Conservation (phyloP, 2,888 invertebrate genomes). For the Amphiduros pacificus region DNA sequence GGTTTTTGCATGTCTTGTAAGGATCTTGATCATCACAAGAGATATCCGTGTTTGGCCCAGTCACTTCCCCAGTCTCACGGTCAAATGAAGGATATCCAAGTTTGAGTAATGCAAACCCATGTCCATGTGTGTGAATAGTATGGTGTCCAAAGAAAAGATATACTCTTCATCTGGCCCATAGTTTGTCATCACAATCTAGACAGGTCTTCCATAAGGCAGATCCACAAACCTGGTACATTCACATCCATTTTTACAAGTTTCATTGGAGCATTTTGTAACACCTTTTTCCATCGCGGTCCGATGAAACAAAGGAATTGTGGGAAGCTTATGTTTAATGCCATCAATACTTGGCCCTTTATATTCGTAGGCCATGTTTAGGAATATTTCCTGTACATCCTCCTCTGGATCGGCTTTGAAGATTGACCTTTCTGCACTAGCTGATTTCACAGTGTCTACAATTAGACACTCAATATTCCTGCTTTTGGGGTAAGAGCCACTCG, state of each 20-base stretch:
- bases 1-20: background rate
- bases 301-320: background rate
- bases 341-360: background rate
- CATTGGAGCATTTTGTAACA: background rate
- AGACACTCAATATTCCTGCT: background rate
- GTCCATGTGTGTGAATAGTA: slow-evolving; percentile 10
- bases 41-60: background rate
- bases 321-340: background rate
- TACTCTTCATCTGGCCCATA: background rate
- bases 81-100: slow-evolving; percentile 1
- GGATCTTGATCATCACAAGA: background rate
- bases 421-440: background rate
- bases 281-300: background rate
- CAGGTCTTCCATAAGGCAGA: background rate
- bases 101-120: slow-evolving; percentile 2
- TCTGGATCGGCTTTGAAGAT: background rate
- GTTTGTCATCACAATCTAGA: slow-evolving; percentile 3
- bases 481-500: background rate
- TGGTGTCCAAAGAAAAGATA: background rate
- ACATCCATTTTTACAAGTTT: background rate
- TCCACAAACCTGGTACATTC: slow-evolving; percentile 1
- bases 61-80: background rate
- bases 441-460: background rate
- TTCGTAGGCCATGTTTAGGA: slow-evolving; percentile 4
- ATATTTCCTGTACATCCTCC: background rate